phyloP scores from a whole-genome alignment of 2,113 vertebrate species.

The Rafetus swinhoei region DNA sequence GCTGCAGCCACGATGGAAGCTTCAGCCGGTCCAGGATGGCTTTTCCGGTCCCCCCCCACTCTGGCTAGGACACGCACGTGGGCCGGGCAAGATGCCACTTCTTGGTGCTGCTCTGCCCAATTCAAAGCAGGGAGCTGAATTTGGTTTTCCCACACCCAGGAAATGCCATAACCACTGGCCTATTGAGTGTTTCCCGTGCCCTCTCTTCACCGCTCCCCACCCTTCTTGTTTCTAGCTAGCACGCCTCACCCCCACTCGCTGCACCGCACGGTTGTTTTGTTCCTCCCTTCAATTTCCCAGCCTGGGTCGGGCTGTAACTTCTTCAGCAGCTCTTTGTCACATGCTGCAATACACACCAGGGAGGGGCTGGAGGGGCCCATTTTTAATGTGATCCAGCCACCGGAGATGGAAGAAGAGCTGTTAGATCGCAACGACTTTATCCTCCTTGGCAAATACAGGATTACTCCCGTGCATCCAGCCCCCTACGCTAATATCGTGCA shows the following conservation, averaged over 20 bases:
- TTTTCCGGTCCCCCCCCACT: neutral
- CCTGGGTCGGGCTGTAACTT: neutral
- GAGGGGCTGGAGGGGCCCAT: slow-evolving; percentile 23
- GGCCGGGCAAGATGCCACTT: neutral
- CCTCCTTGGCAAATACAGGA: neutral
- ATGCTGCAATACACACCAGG: neutral
- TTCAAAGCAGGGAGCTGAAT: neutral
- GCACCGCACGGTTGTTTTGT: neutral
- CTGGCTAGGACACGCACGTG: neutral
- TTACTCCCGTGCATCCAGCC: neutral
- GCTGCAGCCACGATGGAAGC: neutral
- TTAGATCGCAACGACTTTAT: slow-evolving; percentile 10
- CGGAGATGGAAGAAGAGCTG: slow-evolving; percentile 53
- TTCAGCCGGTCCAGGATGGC: neutral
- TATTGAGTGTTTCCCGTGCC: neutral
- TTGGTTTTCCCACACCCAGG: neutral
- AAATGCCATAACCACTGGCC: too few species aligned
- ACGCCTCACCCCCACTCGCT: neutral
- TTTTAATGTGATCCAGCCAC: slow-evolving; percentile 25
- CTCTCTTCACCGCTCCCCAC: too few species aligned
- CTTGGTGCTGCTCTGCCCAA: neutral
- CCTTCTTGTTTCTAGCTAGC: neutral
- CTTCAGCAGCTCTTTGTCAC: slow-evolving; percentile 36
- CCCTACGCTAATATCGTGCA: accelerated
- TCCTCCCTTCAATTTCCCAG: neutral